Conservation (phyloP, 2,888 invertebrate species). For the Tetheella fluctuosa region DNA sequence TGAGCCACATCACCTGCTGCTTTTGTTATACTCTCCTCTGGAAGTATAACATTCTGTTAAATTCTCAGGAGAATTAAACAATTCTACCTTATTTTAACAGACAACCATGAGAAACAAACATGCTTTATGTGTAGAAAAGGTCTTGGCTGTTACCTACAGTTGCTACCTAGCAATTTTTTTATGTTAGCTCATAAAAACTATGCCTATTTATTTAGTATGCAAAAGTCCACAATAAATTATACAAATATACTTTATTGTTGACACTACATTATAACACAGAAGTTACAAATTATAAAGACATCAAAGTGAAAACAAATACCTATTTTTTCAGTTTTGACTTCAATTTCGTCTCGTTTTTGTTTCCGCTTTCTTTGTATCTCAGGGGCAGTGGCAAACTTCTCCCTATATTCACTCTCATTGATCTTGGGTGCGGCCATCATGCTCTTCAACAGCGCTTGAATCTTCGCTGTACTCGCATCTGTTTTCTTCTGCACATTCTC, state of each 20-base stretch:
- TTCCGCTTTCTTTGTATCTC: slow-evolving; percentile 52
- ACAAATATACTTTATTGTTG: too few species aligned
- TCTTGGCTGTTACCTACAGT: not conserved
- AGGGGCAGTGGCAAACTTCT: slow-evolving; percentile 67
- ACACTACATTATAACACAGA: too few species aligned
- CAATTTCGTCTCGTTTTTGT: slow-evolving; percentile 50
- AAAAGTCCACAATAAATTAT: too few species aligned
- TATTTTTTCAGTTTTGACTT: slow-evolving; percentile 69
- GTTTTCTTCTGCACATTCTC: slow-evolving; percentile 40
- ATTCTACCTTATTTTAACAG: not conserved
- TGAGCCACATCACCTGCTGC: slow-evolving; percentile 90
- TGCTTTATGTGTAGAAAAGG: too few species aligned
- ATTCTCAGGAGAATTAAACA: slow-evolving; percentile 5
- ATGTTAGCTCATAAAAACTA: too few species aligned
- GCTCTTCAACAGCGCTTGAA: slow-evolving; percentile 70
- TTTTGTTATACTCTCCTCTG: slow-evolving; percentile 77
- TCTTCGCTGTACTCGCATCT: slow-evolving; percentile 65
- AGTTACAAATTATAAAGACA: too few species aligned
- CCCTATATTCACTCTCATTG: slow-evolving; percentile 64
- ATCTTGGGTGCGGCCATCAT: slow-evolving; percentile 72
- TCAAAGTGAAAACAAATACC: too few species aligned
- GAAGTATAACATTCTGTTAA: slow-evolving; percentile 25
- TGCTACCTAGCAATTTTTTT: too few species aligned
- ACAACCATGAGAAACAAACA: too few species aligned
- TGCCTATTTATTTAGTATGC: too few species aligned